phyloP scores from a whole-genome alignment of 2,113 vertebrate genomes.

The Myanophis thanlyinensis region DNA sequence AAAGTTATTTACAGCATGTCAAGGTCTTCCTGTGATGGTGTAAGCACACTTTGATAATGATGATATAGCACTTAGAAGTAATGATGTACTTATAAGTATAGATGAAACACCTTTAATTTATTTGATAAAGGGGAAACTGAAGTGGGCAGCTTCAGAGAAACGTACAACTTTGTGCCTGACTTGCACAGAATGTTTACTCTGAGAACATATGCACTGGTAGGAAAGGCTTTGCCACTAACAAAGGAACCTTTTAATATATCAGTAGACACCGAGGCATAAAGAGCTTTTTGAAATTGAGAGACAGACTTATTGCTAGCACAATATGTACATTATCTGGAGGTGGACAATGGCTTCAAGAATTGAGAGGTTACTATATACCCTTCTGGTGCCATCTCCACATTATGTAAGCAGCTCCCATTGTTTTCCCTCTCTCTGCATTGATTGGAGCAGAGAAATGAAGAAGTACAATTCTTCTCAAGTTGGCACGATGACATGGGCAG shows the following conservation, averaged over 20 bases:
- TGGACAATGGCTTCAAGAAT: slow-evolving; percentile 41
- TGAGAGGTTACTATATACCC: slow-evolving; percentile 44
- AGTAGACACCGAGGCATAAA: slow-evolving; percentile 47
- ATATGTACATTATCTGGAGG: slow-evolving; percentile 50
- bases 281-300: slow-evolving; percentile 52
- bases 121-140: slow-evolving; percentile 73
- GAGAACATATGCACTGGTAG: slow-evolving; percentile 36
- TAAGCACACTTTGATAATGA: slow-evolving; percentile 59
- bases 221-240: slow-evolving; percentile 59
- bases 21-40: slow-evolving; percentile 67
- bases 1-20: slow-evolving; percentile 59
- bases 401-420: slow-evolving; percentile 32
- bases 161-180: slow-evolving; percentile 64
- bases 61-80: slow-evolving; percentile 65
- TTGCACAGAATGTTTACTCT: slow-evolving; percentile 61
- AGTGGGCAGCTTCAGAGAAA: slow-evolving; percentile 68
- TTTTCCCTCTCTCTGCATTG: slow-evolving; percentile 1
- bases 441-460: slow-evolving; percentile 19
- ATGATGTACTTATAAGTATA: slow-evolving; percentile 61
- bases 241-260: slow-evolving; percentile 57
- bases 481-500: not conserved
- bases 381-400: slow-evolving; percentile 14
- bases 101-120: slow-evolving; percentile 62
- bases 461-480: slow-evolving; percentile 22
- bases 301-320: slow-evolving; percentile 44